Evolutionary conservation across 2,113 vertebrate species (phyloP), one percentile per base, ranked within the genome.

Genomic region (Chroicocephalus ridibundus): DNA sequence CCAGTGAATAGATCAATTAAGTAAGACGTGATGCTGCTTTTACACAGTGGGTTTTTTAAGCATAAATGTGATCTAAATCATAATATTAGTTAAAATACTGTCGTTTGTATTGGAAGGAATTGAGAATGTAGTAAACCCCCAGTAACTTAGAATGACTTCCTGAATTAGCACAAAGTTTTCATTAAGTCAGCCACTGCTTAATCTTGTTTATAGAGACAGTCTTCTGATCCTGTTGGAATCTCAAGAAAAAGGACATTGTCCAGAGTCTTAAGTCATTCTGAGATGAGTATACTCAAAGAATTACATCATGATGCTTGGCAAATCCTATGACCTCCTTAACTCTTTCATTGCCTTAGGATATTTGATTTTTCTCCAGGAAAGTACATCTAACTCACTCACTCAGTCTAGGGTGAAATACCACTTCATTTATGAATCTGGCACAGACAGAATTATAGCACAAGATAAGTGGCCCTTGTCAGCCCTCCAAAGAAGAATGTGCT

Each of bases 291-390:
- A 62, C 54, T 71, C 68, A 60, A 70, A 88, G 64, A 86, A 84
- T 93, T 90, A 91, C 55, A 40, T 86, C 68, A 84, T 49, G 52
- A 78, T 70, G 44, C 36, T 61, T 68, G 26, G 18, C 22, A 82
- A 84, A 93, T 89, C 57, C 52, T 54, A 18, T 84, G 68, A 84
- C 60, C 52, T 91, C 91, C 60, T 96, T 95, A 96, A 94, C 88
- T 91, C 76, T 75, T 94, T 75, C 79, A 57, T 47, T 88, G 47
- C 76, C 71, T 86, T 86, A 34, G 42, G 38, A 86, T 51, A 81
- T 86, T 88, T 95, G 58, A 55, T 90, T 77, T 96, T 94, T 60
- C 40, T 78, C 15, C 36, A 64, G 71, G 46, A 88, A 81, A 81
- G 38, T 75, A 58, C 26, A 51, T 36, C 29, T 47, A 86, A 55